Evolutionary conservation across 2,113 vertebrate genomes (phyloP).

Genomic region (Vicugna pacos): DNA sequence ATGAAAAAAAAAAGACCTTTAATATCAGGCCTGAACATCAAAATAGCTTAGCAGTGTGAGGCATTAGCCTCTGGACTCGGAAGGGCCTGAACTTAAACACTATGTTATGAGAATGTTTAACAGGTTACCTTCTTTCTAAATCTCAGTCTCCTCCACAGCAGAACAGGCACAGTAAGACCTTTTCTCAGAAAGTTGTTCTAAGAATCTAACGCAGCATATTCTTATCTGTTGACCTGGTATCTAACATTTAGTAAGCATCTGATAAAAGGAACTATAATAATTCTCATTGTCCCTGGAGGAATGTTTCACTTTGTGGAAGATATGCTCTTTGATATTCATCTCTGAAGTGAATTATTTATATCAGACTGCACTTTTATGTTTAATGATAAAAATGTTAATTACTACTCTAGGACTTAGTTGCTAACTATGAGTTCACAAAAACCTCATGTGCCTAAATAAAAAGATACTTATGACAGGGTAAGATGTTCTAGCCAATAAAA

Average conservation of each 20-base stretch:
- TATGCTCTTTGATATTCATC: background rate
- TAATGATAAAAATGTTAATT: background rate
- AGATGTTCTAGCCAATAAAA: slow-evolving; percentile 19
- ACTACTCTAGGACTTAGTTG: background rate
- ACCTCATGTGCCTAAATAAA: background rate
- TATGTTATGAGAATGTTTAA: background rate
- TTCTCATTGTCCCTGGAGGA: background rate
- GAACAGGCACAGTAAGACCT: background rate
- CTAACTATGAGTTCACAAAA: background rate
- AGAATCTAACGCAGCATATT: background rate
- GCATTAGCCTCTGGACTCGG: background rate
- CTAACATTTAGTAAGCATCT: background rate
- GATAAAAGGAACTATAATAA: background rate
- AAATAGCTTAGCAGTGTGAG: background rate
- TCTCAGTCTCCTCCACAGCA: background rate
- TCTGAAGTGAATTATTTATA: background rate
- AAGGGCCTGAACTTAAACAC: background rate
- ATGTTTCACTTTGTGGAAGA: background rate
- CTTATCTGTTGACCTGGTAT: background rate
- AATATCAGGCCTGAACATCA: background rate
- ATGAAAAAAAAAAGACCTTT: background rate
- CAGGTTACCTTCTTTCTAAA: background rate
- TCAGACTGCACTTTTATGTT: background rate
- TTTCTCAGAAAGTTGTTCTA: background rate
- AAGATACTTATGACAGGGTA: background rate